Conservation (phyloP, 30 jellyfish, hydroid and myxozoan genomes). For the Hydra vulgaris region DNA sequence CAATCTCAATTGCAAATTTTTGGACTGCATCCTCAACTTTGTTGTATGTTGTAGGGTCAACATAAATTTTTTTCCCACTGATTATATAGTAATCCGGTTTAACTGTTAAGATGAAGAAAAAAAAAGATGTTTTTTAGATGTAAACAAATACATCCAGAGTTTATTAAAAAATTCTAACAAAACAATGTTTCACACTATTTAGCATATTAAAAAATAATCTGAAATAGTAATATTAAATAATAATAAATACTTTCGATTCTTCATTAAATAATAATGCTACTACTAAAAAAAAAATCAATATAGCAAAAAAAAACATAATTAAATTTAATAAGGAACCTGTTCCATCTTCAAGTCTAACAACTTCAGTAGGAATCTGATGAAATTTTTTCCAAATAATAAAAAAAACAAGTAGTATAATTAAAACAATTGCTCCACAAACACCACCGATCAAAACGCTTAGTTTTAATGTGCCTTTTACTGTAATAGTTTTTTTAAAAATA, state of each 20-base stretch:
- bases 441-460: constrained; percentile 25
- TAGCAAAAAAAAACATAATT: neutral
- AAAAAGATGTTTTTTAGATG: too few relatives aligned
- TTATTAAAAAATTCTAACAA: too few relatives aligned
- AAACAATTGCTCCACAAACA: constrained; percentile 20
- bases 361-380: constrained; percentile 50
- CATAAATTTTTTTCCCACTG: constrained; percentile 27
- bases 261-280: neutral
- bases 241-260: too few relatives aligned
- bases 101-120: too few relatives aligned
- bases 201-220: too few relatives aligned
- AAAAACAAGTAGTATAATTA: constrained; percentile 1
- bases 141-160: too few relatives aligned
- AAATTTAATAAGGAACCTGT: constrained; percentile 31
- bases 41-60: constrained; percentile 77
- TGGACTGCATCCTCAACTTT: constrained; percentile 75
- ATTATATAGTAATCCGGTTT: neutral
- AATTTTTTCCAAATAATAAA: constrained; percentile 24
- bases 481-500: neutral
- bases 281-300: neutral
- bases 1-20: constrained; percentile 60
- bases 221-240: too few relatives aligned
- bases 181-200: neutral
- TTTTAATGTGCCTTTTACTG: constrained; percentile 38
- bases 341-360: constrained; percentile 71